phyloP scores from a whole-genome alignment of 2,888 invertebrate species.

The Agrenia bidenticulata region DNA sequence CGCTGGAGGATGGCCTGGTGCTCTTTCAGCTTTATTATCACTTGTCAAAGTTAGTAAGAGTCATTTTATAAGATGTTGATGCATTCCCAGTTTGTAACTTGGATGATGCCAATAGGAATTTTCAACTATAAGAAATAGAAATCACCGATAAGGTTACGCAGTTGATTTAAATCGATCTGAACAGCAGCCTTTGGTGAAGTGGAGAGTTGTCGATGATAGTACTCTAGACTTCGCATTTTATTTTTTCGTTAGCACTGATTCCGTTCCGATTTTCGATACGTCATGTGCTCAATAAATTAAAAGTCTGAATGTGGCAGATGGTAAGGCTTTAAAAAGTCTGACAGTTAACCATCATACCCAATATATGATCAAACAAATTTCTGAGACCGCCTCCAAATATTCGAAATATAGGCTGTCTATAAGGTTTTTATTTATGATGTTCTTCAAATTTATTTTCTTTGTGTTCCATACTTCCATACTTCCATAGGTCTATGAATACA shows the following conservation, averaged over 20 bases:
- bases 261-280: too few species aligned
- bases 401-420: neutral
- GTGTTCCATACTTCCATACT: too few species aligned
- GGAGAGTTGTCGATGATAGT: neutral
- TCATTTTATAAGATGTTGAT: too few species aligned
- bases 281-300: too few species aligned
- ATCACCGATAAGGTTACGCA: too few species aligned
- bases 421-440: conserved; percentile 6
- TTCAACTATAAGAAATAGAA: too few species aligned
- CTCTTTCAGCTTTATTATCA: conserved; percentile 86
- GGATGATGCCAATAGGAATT: too few species aligned
- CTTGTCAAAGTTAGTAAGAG: conserved; percentile 69
- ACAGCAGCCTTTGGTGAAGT: neutral
- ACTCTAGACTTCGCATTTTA: conserved; percentile 15
- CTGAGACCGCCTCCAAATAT: too few species aligned
- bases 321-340: neutral
- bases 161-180: too few species aligned
- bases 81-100: too few species aligned
- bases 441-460: neutral
- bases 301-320: conserved; percentile 12
- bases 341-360: neutral
- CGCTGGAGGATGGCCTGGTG: conserved; percentile 77
- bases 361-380: neutral
- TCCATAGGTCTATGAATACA: conserved; percentile 69
- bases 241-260: too few species aligned